A percentile compares a stretch with the other conserved stretches of the same genome.
Conservation (phyloP, 2,797 vertebrate species). For the Pterois miles region DNA sequence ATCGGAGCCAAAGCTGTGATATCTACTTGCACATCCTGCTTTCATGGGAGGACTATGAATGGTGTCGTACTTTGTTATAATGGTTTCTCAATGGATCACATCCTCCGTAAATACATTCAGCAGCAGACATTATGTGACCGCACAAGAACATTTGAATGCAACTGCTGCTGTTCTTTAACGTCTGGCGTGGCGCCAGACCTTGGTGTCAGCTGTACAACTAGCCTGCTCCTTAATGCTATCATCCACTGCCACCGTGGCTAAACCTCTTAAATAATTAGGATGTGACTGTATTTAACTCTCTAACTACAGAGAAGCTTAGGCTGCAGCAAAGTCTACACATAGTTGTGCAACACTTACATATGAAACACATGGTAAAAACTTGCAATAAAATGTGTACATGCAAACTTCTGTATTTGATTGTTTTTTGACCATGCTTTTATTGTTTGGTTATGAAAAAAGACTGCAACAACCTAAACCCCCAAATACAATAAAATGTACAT, state of each 20-base stretch:
- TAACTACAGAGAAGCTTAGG: slow-evolving; percentile 11
- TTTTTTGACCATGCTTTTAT: no score
- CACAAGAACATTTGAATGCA: not conserved
- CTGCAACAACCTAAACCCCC: no score
- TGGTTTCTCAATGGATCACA: not conserved
- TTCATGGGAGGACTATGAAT: not conserved
- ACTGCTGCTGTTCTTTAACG: not conserved
- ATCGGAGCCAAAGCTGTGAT: not conserved
- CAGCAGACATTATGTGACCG: not conserved
- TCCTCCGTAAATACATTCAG: not conserved
- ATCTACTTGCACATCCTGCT: slow-evolving; percentile 7
- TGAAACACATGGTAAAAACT: not conserved
- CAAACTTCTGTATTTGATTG: not conserved
- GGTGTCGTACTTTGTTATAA: not conserved
- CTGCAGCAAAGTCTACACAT: not conserved
- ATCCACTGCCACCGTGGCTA: slow-evolving; percentile 33
- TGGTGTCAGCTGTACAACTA: not conserved
- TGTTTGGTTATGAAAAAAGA: no score
- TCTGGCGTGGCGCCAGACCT: not conserved
- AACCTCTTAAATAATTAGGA: slow-evolving; percentile 57
- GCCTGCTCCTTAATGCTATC: slow-evolving; percentile 42
- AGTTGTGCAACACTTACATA: not conserved
- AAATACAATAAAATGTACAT: not conserved
- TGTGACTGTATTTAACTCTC: slow-evolving; percentile 34
- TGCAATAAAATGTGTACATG: not conserved